phyloP scores from a whole-genome alignment of 2,113 vertebrate species.

The Tachuris rubrigastra region DNA sequence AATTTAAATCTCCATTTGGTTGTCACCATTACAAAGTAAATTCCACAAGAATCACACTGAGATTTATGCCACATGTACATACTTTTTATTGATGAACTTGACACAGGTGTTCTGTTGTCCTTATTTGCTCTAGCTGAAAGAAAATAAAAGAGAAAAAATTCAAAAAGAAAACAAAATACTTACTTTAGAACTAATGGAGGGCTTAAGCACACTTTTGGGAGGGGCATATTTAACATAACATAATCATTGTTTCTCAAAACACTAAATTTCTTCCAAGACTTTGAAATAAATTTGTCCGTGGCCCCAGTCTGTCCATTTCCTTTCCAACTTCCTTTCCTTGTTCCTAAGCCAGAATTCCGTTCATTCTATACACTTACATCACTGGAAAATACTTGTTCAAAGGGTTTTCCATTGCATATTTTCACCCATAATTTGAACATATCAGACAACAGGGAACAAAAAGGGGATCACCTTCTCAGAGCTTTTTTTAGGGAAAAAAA shows the following conservation, averaged over 20 bases:
- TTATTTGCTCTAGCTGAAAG: constrained; percentile 6
- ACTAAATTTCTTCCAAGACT: not conserved
- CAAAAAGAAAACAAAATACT: not conserved
- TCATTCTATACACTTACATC: not conserved
- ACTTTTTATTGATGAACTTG: not conserved
- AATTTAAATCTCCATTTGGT: not conserved
- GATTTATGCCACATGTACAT: not conserved
- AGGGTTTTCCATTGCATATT: not conserved
- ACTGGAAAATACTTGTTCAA: not conserved
- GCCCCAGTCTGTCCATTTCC: not conserved
- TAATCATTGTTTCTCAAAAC: not conserved
- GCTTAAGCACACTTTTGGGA: not conserved
- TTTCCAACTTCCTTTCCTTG: not conserved
- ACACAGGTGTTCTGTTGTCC: not conserved
- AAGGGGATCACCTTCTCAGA: not conserved
- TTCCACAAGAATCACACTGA: not conserved
- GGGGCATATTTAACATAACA: not conserved
- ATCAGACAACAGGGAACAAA: not conserved
- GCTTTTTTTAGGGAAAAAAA: not conserved
- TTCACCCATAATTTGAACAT: not conserved
- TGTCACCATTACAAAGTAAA: not conserved
- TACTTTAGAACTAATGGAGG: not conserved
- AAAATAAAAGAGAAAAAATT: not conserved
- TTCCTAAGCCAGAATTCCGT: not conserved
- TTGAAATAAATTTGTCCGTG: not conserved